phyloP scores from a whole-genome alignment of 2,888 invertebrate species.

The Drosophila anomalata region DNA sequence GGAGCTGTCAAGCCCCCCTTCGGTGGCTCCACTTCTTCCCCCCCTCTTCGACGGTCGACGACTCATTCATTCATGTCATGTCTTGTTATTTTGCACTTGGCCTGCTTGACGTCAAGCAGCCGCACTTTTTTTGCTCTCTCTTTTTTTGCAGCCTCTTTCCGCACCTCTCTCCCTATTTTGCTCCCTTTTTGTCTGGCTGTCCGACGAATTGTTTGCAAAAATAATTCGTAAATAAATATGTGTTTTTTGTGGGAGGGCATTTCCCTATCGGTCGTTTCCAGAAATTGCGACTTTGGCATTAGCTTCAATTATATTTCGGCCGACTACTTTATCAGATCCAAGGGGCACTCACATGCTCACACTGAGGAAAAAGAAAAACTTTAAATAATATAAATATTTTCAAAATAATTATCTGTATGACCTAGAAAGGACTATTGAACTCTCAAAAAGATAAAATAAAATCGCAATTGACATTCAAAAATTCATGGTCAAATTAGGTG shows the following conservation, averaged over 20 bases:
- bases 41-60: background rate
- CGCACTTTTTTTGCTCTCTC: slow-evolving; percentile 37
- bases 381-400: background rate
- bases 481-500: slow-evolving; percentile 19
- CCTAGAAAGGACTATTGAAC: slow-evolving; percentile 5
- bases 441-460: background rate
- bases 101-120: slow-evolving; percentile 67
- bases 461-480: slow-evolving; percentile 10
- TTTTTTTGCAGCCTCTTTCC: slow-evolving; percentile 2
- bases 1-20: slow-evolving; percentile 35
- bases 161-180: background rate
- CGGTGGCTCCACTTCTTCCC: slow-evolving; percentile 1
- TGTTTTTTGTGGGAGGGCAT: slow-evolving; percentile 60
- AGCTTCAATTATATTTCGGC: slow-evolving; percentile 50
- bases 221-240: slow-evolving; percentile 46
- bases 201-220: slow-evolving; percentile 43
- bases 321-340: slow-evolving; percentile 63
- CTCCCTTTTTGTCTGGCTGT: slow-evolving; percentile 9
- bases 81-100: slow-evolving; percentile 57
- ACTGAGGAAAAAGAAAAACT: background rate
- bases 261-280: slow-evolving; percentile 62
- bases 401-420: background rate
- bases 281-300: slow-evolving; percentile 74
- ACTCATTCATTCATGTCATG: slow-evolving; percentile 49
- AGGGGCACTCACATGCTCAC: slow-evolving; percentile 22